Evolutionary conservation across 2,888 invertebrate species (phyloP).

Genomic region (Caenorhabditis sp.): DNA sequence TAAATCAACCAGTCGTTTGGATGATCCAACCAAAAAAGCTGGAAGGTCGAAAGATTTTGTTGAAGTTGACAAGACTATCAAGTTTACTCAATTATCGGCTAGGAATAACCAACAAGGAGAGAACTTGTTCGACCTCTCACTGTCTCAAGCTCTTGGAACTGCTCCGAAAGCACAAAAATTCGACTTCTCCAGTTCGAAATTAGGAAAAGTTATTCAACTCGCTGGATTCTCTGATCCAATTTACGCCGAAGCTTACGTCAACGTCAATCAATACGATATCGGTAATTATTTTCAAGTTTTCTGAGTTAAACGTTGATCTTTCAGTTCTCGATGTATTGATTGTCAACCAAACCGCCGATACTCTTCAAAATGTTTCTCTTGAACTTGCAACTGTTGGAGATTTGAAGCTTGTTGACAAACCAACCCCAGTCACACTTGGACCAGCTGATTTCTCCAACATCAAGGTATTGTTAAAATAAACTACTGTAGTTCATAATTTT

Average conservation of each 20-base stretch:
- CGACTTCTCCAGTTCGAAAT: constrained; percentile 71
- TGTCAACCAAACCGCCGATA: constrained; percentile 97
- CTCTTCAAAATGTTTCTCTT: constrained; percentile 94
- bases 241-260: constrained; percentile 98
- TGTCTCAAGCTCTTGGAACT: constrained; percentile 77
- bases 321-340: constrained; percentile 91
- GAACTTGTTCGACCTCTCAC: constrained; percentile 91
- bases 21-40: constrained; percentile 38
- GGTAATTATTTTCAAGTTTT: constrained; percentile 22
- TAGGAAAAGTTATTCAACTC: constrained; percentile 81
- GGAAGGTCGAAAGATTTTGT: constrained; percentile 50
- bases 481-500: background rate
- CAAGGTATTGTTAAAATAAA: constrained; percentile 78
- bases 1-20: constrained; percentile 60
- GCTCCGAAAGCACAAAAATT: constrained; percentile 71
- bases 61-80: constrained; percentile 83
- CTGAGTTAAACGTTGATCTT: constrained; percentile 2
- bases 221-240: constrained; percentile 99
- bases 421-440: constrained; percentile 91
- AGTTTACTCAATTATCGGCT: constrained; percentile 80
- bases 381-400: constrained; percentile 92
- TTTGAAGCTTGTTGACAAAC: constrained; percentile 95
- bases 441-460: constrained; percentile 97
- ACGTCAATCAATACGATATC: constrained; percentile 83
- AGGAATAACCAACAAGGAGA: constrained; percentile 73